These are phyloP conservation scores for Meloidogyne chitwoodi DNA, from an alignment of 1,140 invertebrate species.

Conservation along the genomic window DNA sequence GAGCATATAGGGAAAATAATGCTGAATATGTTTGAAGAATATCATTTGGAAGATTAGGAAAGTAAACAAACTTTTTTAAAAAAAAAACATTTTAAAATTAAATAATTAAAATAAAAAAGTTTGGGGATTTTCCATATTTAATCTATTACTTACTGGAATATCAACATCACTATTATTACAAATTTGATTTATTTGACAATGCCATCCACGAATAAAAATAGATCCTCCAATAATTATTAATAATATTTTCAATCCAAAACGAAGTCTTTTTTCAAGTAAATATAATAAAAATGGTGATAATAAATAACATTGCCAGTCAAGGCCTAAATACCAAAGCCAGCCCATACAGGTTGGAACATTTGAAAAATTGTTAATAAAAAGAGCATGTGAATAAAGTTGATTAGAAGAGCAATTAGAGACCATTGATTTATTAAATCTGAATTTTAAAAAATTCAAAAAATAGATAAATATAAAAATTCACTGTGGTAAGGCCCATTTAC, in stretches of 20 bases:
- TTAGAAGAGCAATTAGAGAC: slow-evolving; percentile 42
- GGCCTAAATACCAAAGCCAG: slow-evolving; percentile 56
- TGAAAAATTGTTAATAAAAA: slow-evolving; percentile 47
- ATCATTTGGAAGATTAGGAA: slow-evolving; percentile 25
- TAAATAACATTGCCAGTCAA: slow-evolving; percentile 56
- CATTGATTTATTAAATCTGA: slow-evolving; percentile 52
- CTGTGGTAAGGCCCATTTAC: slow-evolving; percentile 38
- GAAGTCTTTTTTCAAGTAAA: slow-evolving; percentile 32
- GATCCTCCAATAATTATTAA: slow-evolving; percentile 32
- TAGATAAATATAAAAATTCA: background rate
- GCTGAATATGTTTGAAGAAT: slow-evolving; percentile 35
- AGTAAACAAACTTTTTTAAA: slow-evolving; percentile 57
- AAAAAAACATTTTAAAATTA: background rate
- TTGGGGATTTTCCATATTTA: background rate
- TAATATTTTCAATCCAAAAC: slow-evolving; percentile 31
- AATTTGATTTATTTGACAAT: slow-evolving; percentile 50
- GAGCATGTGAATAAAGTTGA: slow-evolving; percentile 47
- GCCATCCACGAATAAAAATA: slow-evolving; percentile 38
- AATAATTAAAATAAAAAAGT: background rate
- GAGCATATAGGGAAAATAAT: slow-evolving; percentile 55
- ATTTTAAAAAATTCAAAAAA: background rate
- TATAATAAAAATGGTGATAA: slow-evolving; percentile 51
- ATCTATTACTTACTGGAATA: slow-evolving; percentile 43
- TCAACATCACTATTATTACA: slow-evolving; percentile 58
- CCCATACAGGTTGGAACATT: slow-evolving; percentile 56